These are phyloP conservation scores for Spialia ferax DNA, from an alignment of 2,888 invertebrate species.

Conservation along the genomic window DNA sequence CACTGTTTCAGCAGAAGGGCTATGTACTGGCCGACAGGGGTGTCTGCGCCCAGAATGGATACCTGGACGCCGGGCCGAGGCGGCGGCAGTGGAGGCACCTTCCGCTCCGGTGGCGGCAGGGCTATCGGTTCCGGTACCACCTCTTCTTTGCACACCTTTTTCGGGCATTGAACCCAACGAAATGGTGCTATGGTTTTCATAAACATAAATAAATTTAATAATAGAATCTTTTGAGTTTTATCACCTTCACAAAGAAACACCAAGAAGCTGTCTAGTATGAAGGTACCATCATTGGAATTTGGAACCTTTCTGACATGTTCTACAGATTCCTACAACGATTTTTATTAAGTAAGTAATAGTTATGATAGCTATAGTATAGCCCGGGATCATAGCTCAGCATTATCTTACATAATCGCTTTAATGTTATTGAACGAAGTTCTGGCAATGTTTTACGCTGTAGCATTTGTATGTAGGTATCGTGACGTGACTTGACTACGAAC, in stretches of 20 bases:
- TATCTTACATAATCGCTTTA: too few relatives aligned
- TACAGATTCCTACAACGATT: too few relatives aligned
- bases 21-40: constrained; percentile 78
- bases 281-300: too few relatives aligned
- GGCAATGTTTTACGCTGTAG: neutral
- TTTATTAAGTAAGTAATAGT: too few relatives aligned
- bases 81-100: constrained; percentile 55
- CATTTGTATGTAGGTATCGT: too few relatives aligned
- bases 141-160: constrained; percentile 50
- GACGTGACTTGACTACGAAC: too few relatives aligned
- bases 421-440: too few relatives aligned
- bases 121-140: constrained; percentile 54
- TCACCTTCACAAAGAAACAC: too few relatives aligned
- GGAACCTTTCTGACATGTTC: too few relatives aligned
- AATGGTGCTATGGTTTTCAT: constrained; percentile 68
- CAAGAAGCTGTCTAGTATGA: too few relatives aligned
- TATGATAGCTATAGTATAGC: too few relatives aligned
- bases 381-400: too few relatives aligned
- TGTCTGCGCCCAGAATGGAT: constrained; percentile 83
- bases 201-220: neutral
- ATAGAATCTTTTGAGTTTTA: neutral
- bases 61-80: constrained; percentile 72
- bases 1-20: constrained; percentile 85
- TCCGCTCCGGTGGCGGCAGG: constrained; percentile 57
- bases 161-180: constrained; percentile 62